phyloP scores from a whole-genome alignment of 2,113 vertebrate genomes.

The Ammospiza caudacuta region DNA sequence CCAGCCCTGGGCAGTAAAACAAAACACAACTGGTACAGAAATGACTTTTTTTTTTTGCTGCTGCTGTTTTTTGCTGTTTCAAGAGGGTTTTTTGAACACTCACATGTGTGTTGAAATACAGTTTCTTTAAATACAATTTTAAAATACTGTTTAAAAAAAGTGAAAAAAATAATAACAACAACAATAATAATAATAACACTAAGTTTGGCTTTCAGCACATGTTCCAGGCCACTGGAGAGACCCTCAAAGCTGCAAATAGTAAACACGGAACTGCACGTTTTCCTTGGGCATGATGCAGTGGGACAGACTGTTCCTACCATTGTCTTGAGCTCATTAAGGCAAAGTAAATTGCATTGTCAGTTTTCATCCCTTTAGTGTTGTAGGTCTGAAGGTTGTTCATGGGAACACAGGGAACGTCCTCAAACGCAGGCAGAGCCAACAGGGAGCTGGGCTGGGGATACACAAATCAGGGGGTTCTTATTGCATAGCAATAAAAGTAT shows the following conservation, averaged over 20 bases:
- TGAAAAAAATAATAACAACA: background rate
- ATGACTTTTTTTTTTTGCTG: background rate
- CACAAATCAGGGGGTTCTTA: background rate
- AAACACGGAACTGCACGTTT: slow-evolving; percentile 67
- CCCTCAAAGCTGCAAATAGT: slow-evolving; percentile 66
- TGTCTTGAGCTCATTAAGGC: slow-evolving; percentile 79
- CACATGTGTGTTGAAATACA: slow-evolving; percentile 51
- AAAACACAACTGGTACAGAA: slow-evolving; percentile 15
- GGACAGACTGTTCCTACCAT: slow-evolving; percentile 45
- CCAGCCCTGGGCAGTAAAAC: slow-evolving; percentile 33
- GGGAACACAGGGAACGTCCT: background rate
- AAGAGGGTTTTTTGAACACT: slow-evolving; percentile 57
- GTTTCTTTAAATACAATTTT: slow-evolving; percentile 68
- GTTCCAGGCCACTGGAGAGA: slow-evolving; percentile 63
- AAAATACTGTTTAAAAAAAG: slow-evolving; percentile 64
- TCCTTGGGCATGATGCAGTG: slow-evolving; percentile 11
- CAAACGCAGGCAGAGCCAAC: background rate
- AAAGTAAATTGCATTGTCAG: slow-evolving; percentile 75
- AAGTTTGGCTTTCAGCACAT: slow-evolving; percentile 82
- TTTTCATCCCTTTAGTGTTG: slow-evolving; percentile 46
- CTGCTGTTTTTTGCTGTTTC: slow-evolving; percentile 38
- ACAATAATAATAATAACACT: background rate
- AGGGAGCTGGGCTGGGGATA: slow-evolving; percentile 12
- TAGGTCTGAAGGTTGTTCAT: background rate
- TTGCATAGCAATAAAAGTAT: slow-evolving; percentile 74